Conservation (phyloP, 2,113 vertebrate genomes). For the Thinocorus orbignyianus region DNA sequence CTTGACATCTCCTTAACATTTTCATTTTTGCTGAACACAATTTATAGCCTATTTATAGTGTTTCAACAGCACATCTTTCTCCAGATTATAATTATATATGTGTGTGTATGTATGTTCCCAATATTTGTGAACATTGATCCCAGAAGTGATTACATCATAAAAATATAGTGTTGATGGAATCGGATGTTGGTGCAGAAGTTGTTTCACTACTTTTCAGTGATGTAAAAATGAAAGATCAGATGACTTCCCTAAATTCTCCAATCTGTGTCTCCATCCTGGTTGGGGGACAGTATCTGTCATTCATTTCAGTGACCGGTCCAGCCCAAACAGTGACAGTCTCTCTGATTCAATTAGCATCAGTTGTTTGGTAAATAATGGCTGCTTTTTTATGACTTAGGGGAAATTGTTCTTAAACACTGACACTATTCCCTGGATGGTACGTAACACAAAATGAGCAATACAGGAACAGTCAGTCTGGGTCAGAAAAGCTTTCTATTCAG, state of each 20-base stretch:
- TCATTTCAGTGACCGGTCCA: not conserved
- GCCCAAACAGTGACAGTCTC: not conserved
- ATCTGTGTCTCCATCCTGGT: not conserved
- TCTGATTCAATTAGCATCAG: constrained; percentile 41
- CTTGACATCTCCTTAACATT: constrained; percentile 8
- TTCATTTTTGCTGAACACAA: constrained; percentile 43
- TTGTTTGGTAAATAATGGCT: not conserved
- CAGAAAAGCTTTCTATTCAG: not conserved
- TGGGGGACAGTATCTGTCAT: not conserved
- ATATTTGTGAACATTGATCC: not conserved
- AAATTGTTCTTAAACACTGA: not conserved
- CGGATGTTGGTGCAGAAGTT: constrained; percentile 26
- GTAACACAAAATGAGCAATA: not conserved
- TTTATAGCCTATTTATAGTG: constrained; percentile 23
- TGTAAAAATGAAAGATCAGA: constrained; percentile 28
- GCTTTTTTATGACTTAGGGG: not conserved
- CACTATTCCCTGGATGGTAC: not conserved
- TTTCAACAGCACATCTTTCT: constrained; percentile 28
- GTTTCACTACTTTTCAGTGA: constrained; percentile 12
- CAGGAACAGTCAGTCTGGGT: not conserved
- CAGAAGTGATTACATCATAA: constrained; percentile 18
- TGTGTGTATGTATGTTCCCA: fast-evolving
- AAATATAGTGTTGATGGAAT: not conserved
- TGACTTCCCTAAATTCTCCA: constrained; percentile 31
- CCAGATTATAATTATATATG: not conserved